Base-by-base conservation (phyloP, 2,888 invertebrate genomes). In the Heliconius sara region DNA sequence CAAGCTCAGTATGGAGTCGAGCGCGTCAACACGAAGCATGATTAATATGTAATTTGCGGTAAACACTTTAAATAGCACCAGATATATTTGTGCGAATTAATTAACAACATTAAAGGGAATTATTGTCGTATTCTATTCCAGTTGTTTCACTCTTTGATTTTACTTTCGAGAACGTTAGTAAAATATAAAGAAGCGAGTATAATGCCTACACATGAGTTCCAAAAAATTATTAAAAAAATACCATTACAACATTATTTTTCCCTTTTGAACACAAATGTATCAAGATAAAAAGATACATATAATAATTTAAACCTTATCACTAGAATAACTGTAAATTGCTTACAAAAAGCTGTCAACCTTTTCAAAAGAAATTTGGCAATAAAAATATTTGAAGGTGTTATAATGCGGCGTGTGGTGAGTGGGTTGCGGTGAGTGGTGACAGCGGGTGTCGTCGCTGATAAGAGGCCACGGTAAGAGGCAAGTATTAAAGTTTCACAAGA, bases 41-140 rank as follows among this genome's bases (percentile, higher is more conserved):
- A 80, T 77, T 77, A 77, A 80, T 72, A 68, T n/a, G 47, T 75
- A 77, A 66, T 80, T 80, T 75, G 63, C 74, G 39, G 75, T 71
- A 57, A 75, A 70, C n/a, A 27, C 73, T 80, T 65, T 70, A 78
- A 77, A 80, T 80, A 79, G 71, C 65, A n/a, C 30, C 16, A 75
- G 27, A 65, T 66, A 43, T 30, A 27, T 75, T 75, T 65, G 22
- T 12, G 43, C 47, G 75, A 75, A 75, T 47, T 47, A 65, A 75
- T 75, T 63, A 47, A 66, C 47, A 22, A 27, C 19, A 22, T 60
- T 73, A 22, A 34, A 60, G 22, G 57, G 19, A 57, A 13, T 16
- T 60, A 34, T 34, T 73, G 34, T 34, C 60, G 57, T 30, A 72
- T 34, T 57, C n/a, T 73, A 57, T 73, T 73, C 13, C 22, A 57